Evolutionary conservation across 2,797 vertebrate species (phyloP), one percentile per base, ranked within the genome.

Genomic region (Apogon talboti): DNA sequence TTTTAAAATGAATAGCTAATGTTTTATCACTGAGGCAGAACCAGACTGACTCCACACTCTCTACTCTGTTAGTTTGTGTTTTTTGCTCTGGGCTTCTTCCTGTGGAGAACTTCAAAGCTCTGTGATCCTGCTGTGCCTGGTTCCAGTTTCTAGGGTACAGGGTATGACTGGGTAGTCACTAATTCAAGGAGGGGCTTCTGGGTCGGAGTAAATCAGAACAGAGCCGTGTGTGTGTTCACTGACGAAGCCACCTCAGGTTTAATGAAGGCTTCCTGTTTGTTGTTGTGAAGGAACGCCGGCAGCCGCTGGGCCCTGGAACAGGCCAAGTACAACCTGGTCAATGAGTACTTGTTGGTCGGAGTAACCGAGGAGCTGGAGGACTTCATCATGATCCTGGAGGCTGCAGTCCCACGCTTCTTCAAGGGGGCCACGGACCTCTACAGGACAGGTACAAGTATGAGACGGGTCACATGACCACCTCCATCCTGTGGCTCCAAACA

Each of bases 301-400:
- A 98, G 96, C 86, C 92, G 91, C 90, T 99, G 97, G 97, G 97
- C 97, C 54, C 94, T 98, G 93, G 96, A 98, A 72, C 95, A 97
- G 94, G 97, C 97, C 92, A 99, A 98, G 81, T 96, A 95, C 85
- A 98, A 98, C 92, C 93, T 99, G 85, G 90, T 99, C 85, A 98
- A 98, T 28, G 95, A 97, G 80, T 99, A 97, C 90, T 93, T 98
- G 89, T 89, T 99, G 57, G 97, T 98, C 42, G 97, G 97, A 64
- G 95, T 98, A 54, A 99, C 97, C 0, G 97, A 99, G 89, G 97
- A 99, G 85, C 94, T 99, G 64, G 97, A 98, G 92, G 97, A 99
- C 89, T 98, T 99, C 66, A 93, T 99, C 87, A 97, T 98, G 96
- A 92, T 98, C 78, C 77, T 99, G 92, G 97, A 99, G 83, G 97